Evolutionary conservation across 2,797 vertebrate genomes (phyloP).

Genomic region (Astyanax mexicanus): DNA sequence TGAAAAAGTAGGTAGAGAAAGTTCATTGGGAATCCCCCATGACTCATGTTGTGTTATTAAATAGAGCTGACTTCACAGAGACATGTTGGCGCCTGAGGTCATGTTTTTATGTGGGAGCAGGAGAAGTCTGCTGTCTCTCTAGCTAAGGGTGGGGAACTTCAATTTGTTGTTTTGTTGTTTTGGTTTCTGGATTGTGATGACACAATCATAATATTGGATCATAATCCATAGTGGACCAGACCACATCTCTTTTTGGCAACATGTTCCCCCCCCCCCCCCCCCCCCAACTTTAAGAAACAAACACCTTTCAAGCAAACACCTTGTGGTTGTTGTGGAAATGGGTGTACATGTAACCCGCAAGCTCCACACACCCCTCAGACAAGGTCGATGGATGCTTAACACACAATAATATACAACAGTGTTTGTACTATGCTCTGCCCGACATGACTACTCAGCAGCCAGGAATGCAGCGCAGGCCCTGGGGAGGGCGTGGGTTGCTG

Average conservation of each 20-base stretch:
- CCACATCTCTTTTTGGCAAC: too few relatives aligned
- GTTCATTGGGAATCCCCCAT: conserved; percentile 54
- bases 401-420: conserved; percentile 16
- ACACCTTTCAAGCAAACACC: neutral
- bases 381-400: conserved; percentile 16
- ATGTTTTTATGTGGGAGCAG: conserved; percentile 34
- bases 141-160: conserved; percentile 1
- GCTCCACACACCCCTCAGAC: conserved; percentile 2
- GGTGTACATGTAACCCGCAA: neutral
- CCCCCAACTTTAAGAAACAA: neutral
- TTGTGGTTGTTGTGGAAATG: neutral
- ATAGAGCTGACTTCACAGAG: conserved; percentile 46
- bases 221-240: neutral
- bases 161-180: neutral
- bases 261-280: too few relatives aligned
- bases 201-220: conserved; percentile 11
- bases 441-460: conserved; percentile 71
- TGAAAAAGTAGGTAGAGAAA: conserved; percentile 50
- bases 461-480: conserved; percentile 78
- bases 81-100: conserved; percentile 36
- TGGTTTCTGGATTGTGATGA: neutral
- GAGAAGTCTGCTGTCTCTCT: conserved; percentile 21
- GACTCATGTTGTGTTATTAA: conserved; percentile 60
- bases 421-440: conserved; percentile 34
- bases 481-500: conserved; percentile 77